Percentiles rank a stretch among this genome's conserved stretches.
phyloP scores from a whole-genome alignment of 1,140 invertebrate genomes.

The Hypothenemus hampei region DNA sequence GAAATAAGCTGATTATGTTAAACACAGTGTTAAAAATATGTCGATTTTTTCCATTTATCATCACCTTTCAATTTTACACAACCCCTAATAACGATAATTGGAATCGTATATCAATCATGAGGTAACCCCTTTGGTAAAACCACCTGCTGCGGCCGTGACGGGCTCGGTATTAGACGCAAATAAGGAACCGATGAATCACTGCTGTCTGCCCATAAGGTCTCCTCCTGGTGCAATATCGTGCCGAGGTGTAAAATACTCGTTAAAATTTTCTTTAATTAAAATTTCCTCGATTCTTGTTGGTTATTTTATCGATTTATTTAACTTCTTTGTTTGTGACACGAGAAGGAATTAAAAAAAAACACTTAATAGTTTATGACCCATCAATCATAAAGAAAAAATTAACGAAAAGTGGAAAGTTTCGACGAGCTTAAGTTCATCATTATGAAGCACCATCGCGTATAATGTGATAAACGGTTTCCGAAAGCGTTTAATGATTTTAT shows the following conservation, averaged over 20 bases:
- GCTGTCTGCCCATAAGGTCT: not conserved
- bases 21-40: not conserved
- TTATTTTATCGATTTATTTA: not conserved
- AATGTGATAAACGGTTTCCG: not conserved
- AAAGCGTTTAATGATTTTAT: not conserved
- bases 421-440: not conserved
- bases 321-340: not conserved
- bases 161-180: not conserved
- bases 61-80: not conserved
- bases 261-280: slow-evolving; percentile 7
- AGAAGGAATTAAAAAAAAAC: not conserved
- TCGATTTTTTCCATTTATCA: not conserved
- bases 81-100: slow-evolving; percentile 2
- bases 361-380: not conserved
- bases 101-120: slow-evolving; percentile 1
- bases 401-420: not conserved
- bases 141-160: not conserved
- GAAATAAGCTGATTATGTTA: slow-evolving; percentile 9
- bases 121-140: slow-evolving; percentile 1
- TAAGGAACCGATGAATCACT: slow-evolving; percentile 3
- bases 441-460: not conserved
- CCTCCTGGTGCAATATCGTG: not conserved
- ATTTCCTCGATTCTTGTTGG: not conserved
- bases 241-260: slow-evolving; percentile 5
- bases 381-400: not conserved